A percentile compares a stretch with the other conserved stretches of the same genome.
Evolutionary conservation across 2,888 invertebrate genomes (phyloP).

Genomic region (Tetramorium bicarinatum): DNA sequence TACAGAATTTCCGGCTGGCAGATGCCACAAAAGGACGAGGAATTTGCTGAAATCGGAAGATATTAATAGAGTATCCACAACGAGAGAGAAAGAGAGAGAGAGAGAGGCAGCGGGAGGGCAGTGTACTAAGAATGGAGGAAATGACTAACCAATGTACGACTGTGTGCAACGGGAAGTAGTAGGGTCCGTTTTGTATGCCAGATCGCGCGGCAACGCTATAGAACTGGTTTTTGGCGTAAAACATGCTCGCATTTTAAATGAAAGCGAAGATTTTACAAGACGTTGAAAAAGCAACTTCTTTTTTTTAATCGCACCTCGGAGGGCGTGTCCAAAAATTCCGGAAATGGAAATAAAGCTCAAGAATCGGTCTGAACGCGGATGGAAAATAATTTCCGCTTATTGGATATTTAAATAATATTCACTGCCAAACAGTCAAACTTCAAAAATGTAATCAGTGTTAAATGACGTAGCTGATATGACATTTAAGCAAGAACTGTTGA

Average conservation of each 20-base stretch:
- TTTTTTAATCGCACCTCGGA: background rate
- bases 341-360: background rate
- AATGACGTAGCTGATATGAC: background rate
- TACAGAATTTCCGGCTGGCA: constrained; percentile 24
- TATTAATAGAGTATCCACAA: constrained; percentile 48
- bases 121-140: constrained; percentile 56
- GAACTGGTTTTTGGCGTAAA: constrained; percentile 70
- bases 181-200: constrained; percentile 36
- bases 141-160: constrained; percentile 59
- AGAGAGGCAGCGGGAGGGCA: background rate
- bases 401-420: background rate
- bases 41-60: constrained; percentile 47
- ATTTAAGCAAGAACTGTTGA: background rate
- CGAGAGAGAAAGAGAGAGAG: background rate
- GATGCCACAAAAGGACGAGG: constrained; percentile 26
- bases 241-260: constrained; percentile 34
- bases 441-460: background rate
- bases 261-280: constrained; percentile 5
- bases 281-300: constrained; percentile 21
- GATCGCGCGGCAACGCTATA: constrained; percentile 53
- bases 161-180: constrained; percentile 48
- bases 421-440: background rate
- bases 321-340: background rate
- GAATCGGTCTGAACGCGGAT: background rate
- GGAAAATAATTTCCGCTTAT: constrained; percentile 10